Base-by-base conservation (phyloP, 2,113 vertebrate species). In the Geococcyx californianus region DNA sequence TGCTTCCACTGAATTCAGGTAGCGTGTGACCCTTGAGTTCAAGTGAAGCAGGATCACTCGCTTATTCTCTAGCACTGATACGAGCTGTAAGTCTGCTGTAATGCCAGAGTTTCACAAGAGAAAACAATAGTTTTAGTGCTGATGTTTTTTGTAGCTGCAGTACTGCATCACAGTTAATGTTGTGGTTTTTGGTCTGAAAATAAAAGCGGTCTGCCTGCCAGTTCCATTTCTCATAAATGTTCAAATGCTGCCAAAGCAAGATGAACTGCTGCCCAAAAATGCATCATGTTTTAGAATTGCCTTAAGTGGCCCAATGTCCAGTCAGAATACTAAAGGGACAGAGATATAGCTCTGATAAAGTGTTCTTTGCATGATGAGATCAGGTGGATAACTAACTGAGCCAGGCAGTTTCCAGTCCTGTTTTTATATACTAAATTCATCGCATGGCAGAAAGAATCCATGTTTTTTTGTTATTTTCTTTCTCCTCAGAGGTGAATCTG, bases 401-500 rank as follows among this genome's bases (percentile, higher is more conserved):
- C 28, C 6, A 1, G n/a, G 44, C 4, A 9, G n/a, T 49, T 72
- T 92, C 56, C 44, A 81, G 56, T 7, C 54, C 42, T 68, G 58
- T 68, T 86, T 87, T 90, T 52, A 25, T 42, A 38, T 9, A 14
- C 10, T 40, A 9, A 9, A 14, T 29, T 49, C 38, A 74, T 40
- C 33, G 25, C 20, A 7, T 9, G 31, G 67, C 84, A 88, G 70
- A 47, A 84, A 36, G 45, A 54, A 34, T 21, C 18, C 51, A 47
- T 60, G 55, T 20, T 85, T 67, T 72, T 87, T 56, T 89, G 92
- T 67, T 84, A 28, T 49, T 92, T 95, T 88, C 42, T 75, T 78
- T 87, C 40, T 40, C 55, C 33, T 80, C 97, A 99, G 99, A 96
- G 99, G 99, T 49, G 99, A 99, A 97, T 99, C 99, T 38, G 99